phyloP scores from a whole-genome alignment of 2,113 vertebrate genomes.

The Sylvietta virens region DNA sequence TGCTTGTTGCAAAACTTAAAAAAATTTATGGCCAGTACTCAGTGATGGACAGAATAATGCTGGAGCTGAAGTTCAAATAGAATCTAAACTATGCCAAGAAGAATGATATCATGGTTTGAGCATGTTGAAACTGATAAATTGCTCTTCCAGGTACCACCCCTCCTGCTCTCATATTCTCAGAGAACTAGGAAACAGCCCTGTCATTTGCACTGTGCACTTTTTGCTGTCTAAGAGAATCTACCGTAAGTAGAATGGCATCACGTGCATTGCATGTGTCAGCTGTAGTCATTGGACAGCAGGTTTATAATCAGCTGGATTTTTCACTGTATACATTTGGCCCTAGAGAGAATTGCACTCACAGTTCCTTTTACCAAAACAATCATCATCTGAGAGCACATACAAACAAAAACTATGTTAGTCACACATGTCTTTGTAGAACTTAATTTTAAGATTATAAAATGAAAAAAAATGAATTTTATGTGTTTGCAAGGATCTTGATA shows the following conservation, averaged over 20 bases:
- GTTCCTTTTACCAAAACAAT: background rate
- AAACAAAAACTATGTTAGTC: background rate
- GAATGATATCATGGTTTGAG: background rate
- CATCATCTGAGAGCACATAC: background rate
- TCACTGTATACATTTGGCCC: background rate
- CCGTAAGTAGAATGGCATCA: background rate
- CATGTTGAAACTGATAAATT: background rate
- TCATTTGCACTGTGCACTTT: slow-evolving; percentile 59
- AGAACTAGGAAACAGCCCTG: background rate
- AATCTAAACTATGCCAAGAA: background rate
- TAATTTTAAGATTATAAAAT: background rate
- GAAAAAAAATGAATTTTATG: background rate
- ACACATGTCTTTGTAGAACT: background rate
- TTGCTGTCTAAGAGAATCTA: slow-evolving; percentile 3
- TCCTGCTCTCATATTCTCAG: background rate
- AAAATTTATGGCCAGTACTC: background rate
- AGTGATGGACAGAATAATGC: background rate
- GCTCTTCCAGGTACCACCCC: background rate
- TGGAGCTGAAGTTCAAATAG: background rate
- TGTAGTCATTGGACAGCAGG: background rate
- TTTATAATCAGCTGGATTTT: background rate
- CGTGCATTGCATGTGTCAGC: background rate
- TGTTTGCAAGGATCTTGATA: background rate
- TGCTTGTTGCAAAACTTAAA: background rate
- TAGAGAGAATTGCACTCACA: background rate